Percentiles rank a stretch among this genome's conserved stretches.
Conservation (phyloP, 2,888 invertebrate species). For the Ichneumon xanthorius region DNA sequence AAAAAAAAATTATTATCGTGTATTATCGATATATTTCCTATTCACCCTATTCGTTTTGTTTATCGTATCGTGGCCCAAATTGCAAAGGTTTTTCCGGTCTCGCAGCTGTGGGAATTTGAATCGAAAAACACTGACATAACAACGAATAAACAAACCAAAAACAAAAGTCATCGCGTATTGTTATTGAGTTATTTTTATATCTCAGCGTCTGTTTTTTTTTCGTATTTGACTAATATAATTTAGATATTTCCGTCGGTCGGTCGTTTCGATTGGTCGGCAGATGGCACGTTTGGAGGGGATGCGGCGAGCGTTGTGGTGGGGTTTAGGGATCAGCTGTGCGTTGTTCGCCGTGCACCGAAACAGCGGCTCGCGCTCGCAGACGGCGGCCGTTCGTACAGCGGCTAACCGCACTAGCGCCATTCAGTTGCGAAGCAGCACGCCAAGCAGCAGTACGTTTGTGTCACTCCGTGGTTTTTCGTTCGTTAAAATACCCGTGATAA, state of each 20-base stretch:
- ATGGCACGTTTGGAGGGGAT: conserved; percentile 25
- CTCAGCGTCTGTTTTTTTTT: background rate
- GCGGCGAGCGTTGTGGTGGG: conserved; percentile 24
- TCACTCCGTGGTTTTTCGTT: background rate
- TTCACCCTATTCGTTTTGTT: background rate
- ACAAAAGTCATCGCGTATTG: background rate
- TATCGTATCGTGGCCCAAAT: background rate
- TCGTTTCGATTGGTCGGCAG: conserved; percentile 1
- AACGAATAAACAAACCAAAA: background rate
- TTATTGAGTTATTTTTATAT: background rate
- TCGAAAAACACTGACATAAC: background rate
- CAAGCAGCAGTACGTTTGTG: background rate
- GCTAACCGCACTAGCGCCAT: conserved; percentile 53
- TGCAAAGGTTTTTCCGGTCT: background rate
- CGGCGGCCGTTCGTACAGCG: conserved; percentile 57
- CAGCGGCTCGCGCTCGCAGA: conserved; percentile 63
- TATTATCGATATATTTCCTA: background rate
- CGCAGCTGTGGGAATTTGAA: background rate
- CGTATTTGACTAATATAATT: background rate
- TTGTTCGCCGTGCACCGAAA: conserved; percentile 41
- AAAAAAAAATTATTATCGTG: background rate
- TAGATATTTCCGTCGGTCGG: background rate
- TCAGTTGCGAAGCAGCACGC: conserved; percentile 24
- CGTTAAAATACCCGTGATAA: background rate
- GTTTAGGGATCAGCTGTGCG: conserved; percentile 74